Evolutionary conservation across 2,113 vertebrate genomes (phyloP).

Genomic region (Suncus etruscus): DNA sequence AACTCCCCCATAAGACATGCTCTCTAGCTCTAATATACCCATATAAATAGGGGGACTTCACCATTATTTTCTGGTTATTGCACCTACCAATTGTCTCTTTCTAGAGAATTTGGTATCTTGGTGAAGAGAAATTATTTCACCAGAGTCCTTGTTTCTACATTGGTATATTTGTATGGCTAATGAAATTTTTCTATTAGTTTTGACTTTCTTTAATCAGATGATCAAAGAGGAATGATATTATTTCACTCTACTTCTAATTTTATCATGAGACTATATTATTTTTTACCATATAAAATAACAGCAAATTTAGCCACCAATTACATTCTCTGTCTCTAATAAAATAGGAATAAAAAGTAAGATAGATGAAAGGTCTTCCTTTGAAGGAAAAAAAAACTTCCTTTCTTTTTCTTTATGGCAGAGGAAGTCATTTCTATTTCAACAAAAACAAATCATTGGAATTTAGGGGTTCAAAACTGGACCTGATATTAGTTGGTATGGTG

Average conservation of each 20-base stretch:
- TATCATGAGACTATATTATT: not conserved
- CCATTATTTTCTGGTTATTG: not conserved
- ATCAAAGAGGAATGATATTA: not conserved
- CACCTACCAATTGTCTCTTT: not conserved
- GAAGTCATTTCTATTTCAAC: conserved; percentile 1
- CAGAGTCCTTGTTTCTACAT: not conserved
- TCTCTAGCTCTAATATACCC: not conserved
- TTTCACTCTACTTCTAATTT: conserved; percentile 4
- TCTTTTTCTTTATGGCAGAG: not conserved
- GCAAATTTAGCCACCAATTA: not conserved
- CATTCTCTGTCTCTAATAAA: not conserved
- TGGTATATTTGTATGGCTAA: not conserved
- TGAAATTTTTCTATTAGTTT: not conserved
- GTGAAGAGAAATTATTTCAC: conserved; percentile 1
- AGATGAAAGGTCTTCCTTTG: not conserved
- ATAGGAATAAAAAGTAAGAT: not conserved
- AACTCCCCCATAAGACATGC: not conserved
- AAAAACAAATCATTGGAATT: not conserved
- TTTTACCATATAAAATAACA: conserved; percentile 4
- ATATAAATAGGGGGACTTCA: not conserved
- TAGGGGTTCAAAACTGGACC: not conserved
- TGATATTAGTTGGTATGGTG: conserved; percentile 9
- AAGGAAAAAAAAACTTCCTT: not conserved
- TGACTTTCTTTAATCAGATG: not conserved
- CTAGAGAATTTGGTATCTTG: not conserved